Percentiles rank a stretch among this genome's conserved stretches.
Conservation (phyloP, 1,140 invertebrate species). For the Ceratosolen fusciceps region DNA sequence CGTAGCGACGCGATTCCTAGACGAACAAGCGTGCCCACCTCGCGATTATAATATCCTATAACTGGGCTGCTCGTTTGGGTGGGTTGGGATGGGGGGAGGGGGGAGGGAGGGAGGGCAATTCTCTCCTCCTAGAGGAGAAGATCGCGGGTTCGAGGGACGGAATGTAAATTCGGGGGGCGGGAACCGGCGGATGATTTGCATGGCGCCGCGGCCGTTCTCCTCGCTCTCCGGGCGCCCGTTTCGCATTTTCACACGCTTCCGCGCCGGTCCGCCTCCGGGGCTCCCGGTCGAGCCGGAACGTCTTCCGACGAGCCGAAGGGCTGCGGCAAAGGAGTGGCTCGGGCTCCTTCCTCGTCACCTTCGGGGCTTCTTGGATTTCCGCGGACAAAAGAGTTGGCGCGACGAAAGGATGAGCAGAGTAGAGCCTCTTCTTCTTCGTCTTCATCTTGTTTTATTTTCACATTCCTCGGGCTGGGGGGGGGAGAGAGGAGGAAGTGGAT, state of each 20-base stretch:
- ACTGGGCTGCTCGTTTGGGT: no score
- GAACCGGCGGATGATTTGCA: conserved; percentile 5
- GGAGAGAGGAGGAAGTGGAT: no score
- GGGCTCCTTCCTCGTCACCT: not conserved
- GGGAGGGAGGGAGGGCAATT: no score
- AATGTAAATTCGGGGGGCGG: not conserved
- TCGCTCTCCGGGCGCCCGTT: not conserved
- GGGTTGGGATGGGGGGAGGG: no score
- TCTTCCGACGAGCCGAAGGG: not conserved
- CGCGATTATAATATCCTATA: no score
- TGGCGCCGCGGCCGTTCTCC: not conserved
- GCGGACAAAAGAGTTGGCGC: not conserved
- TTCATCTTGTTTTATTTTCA: no score
- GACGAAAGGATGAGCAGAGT: not conserved
- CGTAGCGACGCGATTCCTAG: not conserved
- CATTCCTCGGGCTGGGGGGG: no score
- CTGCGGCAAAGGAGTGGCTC: not conserved
- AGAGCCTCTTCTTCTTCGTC: no score
- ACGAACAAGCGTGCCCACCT: no score
- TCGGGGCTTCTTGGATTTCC: not conserved
- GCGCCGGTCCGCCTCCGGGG: not conserved
- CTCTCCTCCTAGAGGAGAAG: not conserved
- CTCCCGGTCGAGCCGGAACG: not conserved
- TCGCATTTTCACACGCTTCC: not conserved
- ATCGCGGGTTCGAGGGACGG: not conserved